These are phyloP conservation scores for cattle (Bos taurus) DNA, from an alignment of 2,113 vertebrate species.

Conservation along the genomic window DNA sequence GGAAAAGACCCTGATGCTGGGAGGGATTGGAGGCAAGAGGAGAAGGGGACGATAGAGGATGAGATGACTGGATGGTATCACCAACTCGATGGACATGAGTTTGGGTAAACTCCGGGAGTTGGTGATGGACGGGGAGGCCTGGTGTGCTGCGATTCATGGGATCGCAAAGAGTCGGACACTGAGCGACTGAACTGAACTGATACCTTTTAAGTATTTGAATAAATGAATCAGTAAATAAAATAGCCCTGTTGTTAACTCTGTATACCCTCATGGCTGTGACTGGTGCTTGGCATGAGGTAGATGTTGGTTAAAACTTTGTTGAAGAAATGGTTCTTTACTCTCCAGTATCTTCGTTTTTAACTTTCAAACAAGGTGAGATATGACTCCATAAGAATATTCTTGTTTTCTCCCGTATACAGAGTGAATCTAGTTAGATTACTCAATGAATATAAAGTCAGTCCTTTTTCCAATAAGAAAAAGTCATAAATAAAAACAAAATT, in stretches of 20 bases:
- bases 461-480: conserved; percentile 11
- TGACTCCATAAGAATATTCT: neutral
- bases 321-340: neutral
- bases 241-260: neutral
- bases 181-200: neutral
- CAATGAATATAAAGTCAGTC: neutral
- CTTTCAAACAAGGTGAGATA: neutral
- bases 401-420: neutral
- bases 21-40: neutral
- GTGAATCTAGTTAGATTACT: neutral
- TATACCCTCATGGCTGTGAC: neutral
- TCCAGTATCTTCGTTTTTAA: neutral
- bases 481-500: conserved; percentile 42
- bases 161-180: neutral
- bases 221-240: neutral
- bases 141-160: neutral
- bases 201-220: neutral
- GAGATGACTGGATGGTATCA: neutral
- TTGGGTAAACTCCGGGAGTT: neutral
- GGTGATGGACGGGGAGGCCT: neutral
- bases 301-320: neutral
- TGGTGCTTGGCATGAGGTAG: neutral
- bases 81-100: neutral
- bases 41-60: neutral
- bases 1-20: neutral